Evolutionary conservation across 2,888 invertebrate species (phyloP).

Genomic region (Bibio marci): DNA sequence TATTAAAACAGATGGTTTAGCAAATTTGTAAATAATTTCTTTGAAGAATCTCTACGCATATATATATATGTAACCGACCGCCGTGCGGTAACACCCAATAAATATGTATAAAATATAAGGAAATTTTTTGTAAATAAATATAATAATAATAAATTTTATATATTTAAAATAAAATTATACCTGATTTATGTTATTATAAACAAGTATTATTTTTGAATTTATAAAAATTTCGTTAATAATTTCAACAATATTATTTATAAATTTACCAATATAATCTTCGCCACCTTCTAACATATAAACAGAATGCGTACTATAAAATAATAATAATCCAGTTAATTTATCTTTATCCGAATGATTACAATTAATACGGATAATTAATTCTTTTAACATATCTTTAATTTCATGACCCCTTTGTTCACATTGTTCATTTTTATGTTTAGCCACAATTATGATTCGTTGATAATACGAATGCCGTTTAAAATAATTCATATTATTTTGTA

Average conservation of each 20-base stretch:
- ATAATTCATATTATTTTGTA: conserved; percentile 8
- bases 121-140: too few relatives aligned
- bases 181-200: conserved; percentile 9
- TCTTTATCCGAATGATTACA: conserved; percentile 1
- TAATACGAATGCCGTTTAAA: conserved; percentile 6
- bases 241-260: conserved; percentile 5
- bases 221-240: conserved; percentile 4
- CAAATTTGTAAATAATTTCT: too few relatives aligned
- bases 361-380: conserved; percentile 2
- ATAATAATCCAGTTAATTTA: conserved; percentile 5
- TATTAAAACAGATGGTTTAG: too few relatives aligned
- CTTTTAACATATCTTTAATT: conserved; percentile 4
- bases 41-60: too few relatives aligned
- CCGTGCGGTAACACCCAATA: too few relatives aligned
- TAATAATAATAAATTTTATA: too few relatives aligned
- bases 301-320: conserved; percentile 9
- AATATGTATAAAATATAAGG: too few relatives aligned
- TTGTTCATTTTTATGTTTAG: conserved; percentile 2
- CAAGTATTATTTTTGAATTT: conserved; percentile 7
- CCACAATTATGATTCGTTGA: conserved; percentile 10
- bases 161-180: conserved; percentile 2
- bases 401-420: neutral
- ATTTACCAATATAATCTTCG: conserved; percentile 9
- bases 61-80: too few relatives aligned
- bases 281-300: conserved; percentile 10